Evolutionary conservation across 2,888 invertebrate species (phyloP).

Genomic region (Dicycla oo): DNA sequence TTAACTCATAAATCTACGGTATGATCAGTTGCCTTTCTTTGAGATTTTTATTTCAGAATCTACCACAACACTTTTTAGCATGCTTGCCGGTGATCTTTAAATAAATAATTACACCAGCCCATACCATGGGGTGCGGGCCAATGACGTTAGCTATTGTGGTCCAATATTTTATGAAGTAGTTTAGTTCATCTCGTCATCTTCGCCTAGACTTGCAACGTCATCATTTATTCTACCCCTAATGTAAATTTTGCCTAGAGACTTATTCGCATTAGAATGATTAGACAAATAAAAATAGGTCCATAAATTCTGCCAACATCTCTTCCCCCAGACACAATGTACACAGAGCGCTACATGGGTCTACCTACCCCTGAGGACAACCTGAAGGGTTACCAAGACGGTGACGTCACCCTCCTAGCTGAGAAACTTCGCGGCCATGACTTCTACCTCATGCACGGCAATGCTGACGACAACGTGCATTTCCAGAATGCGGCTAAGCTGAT

Average conservation of each 20-base stretch:
- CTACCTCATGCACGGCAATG: conserved; percentile 97
- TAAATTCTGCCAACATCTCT: neutral
- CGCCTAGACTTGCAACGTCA: neutral
- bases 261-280: neutral
- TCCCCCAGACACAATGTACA: conserved; percentile 96
- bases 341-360: conserved; percentile 98
- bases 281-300: neutral
- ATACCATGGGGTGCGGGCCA: neutral
- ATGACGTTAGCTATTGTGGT: neutral
- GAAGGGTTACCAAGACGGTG: conserved; percentile 93
- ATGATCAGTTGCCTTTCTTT: neutral
- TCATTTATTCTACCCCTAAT: neutral
- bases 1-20: conserved; percentile 1
- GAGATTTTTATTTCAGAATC: neutral
- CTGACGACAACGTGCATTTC: conserved; percentile 97
- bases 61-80: neutral
- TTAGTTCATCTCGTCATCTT: neutral
- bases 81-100: neutral
- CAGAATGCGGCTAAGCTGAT: conserved; percentile 95
- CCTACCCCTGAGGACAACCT: conserved; percentile 94
- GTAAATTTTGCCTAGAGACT: neutral
- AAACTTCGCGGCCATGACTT: conserved; percentile 93
- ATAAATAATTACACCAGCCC: neutral
- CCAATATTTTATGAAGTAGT: neutral
- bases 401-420: conserved; percentile 92